Evolutionary conservation across 1,140 invertebrate genomes (phyloP).

Genomic region (Ceratitis capitata): DNA sequence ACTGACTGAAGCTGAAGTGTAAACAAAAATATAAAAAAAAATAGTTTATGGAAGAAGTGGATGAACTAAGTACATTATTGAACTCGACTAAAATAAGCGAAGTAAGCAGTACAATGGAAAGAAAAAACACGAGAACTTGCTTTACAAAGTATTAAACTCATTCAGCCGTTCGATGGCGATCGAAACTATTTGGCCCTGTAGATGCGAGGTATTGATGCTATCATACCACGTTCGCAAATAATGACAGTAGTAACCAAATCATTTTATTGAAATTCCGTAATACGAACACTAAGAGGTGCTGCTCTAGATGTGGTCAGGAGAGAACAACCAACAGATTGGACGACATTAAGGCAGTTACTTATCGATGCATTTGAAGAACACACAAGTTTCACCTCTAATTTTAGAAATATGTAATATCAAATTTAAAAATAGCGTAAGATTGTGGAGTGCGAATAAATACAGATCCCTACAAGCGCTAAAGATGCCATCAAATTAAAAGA

Average conservation of each 20-base stretch:
- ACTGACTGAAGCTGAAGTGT: too few species aligned
- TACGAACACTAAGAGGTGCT: constrained; percentile 3
- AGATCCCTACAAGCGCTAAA: constrained; percentile 30
- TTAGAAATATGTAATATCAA: constrained; percentile 35
- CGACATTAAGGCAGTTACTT: background rate
- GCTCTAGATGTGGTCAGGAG: background rate
- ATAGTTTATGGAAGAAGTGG: too few species aligned
- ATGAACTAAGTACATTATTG: too few species aligned
- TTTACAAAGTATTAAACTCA: too few species aligned
- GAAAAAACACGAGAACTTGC: too few species aligned
- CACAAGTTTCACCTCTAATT: background rate
- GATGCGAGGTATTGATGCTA: background rate
- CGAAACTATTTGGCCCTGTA: background rate
- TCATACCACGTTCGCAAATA: background rate
- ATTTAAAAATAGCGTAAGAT: constrained; percentile 35
- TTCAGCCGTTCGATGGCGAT: constrained; percentile 18
- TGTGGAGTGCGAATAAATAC: background rate
- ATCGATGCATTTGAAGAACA: constrained; percentile 23
- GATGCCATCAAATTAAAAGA: constrained; percentile 32
- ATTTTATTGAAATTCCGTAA: background rate
- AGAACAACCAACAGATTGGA: constrained; percentile 3
- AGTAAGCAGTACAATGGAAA: too few species aligned
- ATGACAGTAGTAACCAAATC: background rate
- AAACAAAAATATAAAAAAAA: too few species aligned
- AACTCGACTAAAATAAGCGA: too few species aligned